phyloP scores from a whole-genome alignment of 2,113 vertebrate genomes.

The Atlantisia rogersi region DNA sequence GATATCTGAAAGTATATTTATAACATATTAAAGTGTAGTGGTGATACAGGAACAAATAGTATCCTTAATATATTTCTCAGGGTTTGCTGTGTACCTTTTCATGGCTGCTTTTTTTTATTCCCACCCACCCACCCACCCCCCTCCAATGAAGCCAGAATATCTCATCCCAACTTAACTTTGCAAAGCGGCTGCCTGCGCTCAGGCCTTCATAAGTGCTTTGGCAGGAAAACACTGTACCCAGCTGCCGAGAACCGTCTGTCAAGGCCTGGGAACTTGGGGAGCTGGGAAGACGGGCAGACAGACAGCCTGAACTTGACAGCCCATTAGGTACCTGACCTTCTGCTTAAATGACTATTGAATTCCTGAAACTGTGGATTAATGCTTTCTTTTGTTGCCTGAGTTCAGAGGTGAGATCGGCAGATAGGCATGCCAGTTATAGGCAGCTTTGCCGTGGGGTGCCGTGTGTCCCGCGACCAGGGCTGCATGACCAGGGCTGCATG shows the following conservation, averaged over 20 bases:
- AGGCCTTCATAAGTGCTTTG: neutral
- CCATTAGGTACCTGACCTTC: constrained; percentile 58
- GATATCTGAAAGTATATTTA: neutral
- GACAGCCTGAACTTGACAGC: constrained; percentile 41
- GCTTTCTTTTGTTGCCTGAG: neutral
- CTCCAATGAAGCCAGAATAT: neutral
- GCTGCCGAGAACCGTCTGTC: neutral
- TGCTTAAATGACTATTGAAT: constrained; percentile 39
- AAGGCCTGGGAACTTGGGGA: constrained; percentile 6
- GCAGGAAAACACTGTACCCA: constrained; percentile 9
- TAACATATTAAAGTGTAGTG: neutral
- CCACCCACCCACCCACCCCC: no score
- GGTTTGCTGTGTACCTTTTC: neutral
- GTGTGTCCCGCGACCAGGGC: fast-evolving
- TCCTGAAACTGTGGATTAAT: constrained; percentile 32
- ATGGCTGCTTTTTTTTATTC: neutral
- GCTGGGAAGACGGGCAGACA: neutral
- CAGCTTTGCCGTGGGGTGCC: neutral
- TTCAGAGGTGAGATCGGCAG: constrained; percentile 23
- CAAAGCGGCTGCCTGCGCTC: neutral
- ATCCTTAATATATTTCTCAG: neutral
- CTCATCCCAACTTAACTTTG: neutral
- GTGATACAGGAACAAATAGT: neutral
- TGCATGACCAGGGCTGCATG: neutral
- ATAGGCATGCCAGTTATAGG: neutral